A percentile compares a stretch with the other conserved stretches of the same genome.
These are phyloP conservation scores for Rhagophthalmus giganteus DNA, from an alignment of 2,888 invertebrate genomes.

Conservation along the genomic window DNA sequence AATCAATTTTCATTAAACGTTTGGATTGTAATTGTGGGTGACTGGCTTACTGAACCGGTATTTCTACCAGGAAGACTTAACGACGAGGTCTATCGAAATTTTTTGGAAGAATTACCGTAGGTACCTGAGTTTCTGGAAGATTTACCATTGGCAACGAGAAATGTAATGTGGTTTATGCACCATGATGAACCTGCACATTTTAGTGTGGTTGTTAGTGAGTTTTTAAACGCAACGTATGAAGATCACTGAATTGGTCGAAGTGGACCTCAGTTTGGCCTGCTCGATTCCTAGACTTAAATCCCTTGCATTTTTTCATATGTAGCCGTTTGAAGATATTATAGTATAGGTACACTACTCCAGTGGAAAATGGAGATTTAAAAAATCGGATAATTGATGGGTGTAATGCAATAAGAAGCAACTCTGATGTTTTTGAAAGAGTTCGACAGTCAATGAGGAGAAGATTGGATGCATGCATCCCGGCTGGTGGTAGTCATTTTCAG, in stretches of 20 bases:
- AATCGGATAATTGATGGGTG: too few species aligned
- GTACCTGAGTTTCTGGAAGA: constrained; percentile 30
- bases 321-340: constrained; percentile 17
- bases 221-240: constrained; percentile 27
- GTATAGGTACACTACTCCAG: constrained; percentile 8
- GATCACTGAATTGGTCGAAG: constrained; percentile 36
- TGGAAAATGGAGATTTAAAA: too few species aligned
- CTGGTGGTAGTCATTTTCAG: constrained; percentile 1
- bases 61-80: constrained; percentile 27
- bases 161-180: constrained; percentile 39
- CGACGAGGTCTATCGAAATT: constrained; percentile 19
- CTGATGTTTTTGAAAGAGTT: constrained; percentile 1
- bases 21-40: constrained; percentile 21
- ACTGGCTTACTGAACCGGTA: constrained; percentile 23
- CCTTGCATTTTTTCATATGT: constrained; percentile 30
- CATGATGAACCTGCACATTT: constrained; percentile 42
- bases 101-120: constrained; percentile 15
- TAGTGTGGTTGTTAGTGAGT: constrained; percentile 29
- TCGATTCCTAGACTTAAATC: constrained; percentile 27
- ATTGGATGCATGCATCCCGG: not conserved
- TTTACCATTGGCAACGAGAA: constrained; percentile 33
- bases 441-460: constrained; percentile 1
- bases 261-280: constrained; percentile 30
- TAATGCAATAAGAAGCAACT: too few species aligned
- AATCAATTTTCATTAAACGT: constrained; percentile 22